A percentile compares a stretch with the other conserved stretches of the same genome.
Evolutionary conservation across 2,888 invertebrate species (phyloP).

Genomic region (Hipparchia semele): DNA sequence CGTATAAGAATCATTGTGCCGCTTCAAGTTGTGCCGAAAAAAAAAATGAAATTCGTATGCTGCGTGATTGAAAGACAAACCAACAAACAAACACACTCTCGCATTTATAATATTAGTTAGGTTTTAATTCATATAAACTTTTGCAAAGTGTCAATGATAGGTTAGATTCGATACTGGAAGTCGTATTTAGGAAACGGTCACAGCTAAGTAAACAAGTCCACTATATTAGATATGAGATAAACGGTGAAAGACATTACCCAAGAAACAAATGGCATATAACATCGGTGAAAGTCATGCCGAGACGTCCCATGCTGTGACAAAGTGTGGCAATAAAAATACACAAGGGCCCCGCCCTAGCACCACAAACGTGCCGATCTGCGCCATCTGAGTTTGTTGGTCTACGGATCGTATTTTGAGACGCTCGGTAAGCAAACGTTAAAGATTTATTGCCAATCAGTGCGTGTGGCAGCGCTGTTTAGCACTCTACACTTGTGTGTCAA

Average conservation of each 20-base stretch:
- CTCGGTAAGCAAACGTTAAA: conserved; percentile 72
- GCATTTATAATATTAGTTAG: too few relatives aligned
- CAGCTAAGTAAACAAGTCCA: conserved; percentile 12
- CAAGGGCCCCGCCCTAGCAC: conserved; percentile 61
- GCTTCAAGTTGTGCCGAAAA: too few relatives aligned
- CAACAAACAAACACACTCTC: too few relatives aligned
- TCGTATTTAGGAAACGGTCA: conserved; percentile 1
- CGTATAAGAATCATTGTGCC: too few relatives aligned
- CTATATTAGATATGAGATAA: conserved; percentile 17
- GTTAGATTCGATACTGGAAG: too few relatives aligned
- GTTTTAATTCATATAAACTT: too few relatives aligned
- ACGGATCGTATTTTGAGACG: conserved; percentile 58
- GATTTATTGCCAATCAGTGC: conserved; percentile 71
- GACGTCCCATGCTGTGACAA: conserved; percentile 59
- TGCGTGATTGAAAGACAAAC: too few relatives aligned
- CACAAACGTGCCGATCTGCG: conserved; percentile 61
- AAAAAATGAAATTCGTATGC: too few relatives aligned
- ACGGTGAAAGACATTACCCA: conserved; percentile 45
- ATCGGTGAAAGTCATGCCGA: conserved; percentile 54
- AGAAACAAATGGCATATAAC: conserved; percentile 54
- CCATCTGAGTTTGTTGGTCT: conserved; percentile 58
- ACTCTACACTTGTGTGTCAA: conserved; percentile 13
- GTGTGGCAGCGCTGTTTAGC: conserved; percentile 52
- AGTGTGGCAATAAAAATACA: conserved; percentile 68
- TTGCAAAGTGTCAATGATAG: too few relatives aligned